phyloP scores from a whole-genome alignment of 2,797 vertebrate species.

The Acropternis orthonyx region DNA sequence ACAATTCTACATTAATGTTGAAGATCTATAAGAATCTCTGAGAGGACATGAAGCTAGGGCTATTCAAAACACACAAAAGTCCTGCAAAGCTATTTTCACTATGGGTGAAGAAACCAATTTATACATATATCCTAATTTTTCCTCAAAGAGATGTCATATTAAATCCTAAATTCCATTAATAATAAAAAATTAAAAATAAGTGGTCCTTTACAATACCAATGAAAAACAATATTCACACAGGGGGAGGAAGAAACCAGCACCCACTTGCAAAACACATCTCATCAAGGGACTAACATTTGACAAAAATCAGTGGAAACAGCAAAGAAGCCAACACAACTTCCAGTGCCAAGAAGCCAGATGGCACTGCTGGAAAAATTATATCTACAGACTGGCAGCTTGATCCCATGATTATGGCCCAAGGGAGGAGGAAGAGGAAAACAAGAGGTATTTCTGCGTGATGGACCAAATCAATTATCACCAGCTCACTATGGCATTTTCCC shows the following conservation, averaged over 20 bases:
- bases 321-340: constrained; percentile 73
- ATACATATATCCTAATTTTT: background rate
- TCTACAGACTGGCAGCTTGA: constrained; percentile 80
- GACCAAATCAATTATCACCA: constrained; percentile 79
- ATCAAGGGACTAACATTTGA: constrained; percentile 70
- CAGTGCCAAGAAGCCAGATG: constrained; percentile 82
- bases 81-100: background rate
- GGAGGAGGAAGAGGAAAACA: constrained; percentile 78
- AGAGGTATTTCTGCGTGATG: constrained; percentile 74
- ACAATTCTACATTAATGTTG: background rate
- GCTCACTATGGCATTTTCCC: constrained; percentile 65
- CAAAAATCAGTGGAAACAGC: constrained; percentile 74
- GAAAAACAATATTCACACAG: constrained; percentile 45
- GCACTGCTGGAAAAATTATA: constrained; percentile 81
- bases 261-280: constrained; percentile 44
- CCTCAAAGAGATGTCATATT: background rate
- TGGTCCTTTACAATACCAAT: background rate
- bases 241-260: background rate
- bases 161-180: background rate
- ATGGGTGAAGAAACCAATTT: background rate
- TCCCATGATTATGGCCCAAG: constrained; percentile 79
- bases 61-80: background rate
- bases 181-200: background rate
- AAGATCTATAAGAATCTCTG: background rate
- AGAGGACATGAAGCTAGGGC: background rate